Evolutionary conservation across 1,140 invertebrate species (phyloP), one percentile per base, ranked within the genome.

Genomic region (Drosophila subobscura): DNA sequence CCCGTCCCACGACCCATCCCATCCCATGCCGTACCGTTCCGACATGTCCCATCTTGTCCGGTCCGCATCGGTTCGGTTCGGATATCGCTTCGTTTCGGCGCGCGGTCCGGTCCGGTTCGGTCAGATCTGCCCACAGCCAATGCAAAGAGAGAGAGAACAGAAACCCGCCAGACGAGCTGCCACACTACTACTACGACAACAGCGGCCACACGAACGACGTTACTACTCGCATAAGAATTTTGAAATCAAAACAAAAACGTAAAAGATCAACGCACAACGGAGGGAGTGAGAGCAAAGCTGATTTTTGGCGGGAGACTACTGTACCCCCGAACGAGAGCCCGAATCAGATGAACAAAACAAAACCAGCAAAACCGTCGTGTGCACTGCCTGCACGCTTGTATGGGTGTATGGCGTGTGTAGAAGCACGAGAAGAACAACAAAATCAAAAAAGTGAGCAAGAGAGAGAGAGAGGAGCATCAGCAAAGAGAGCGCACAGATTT

Each of bases 211-310:
- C 33, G 33, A 37, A 37, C 29, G 3, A 10, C 10, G 10, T 75
- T 75, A 75, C 72, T 75, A 75, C 59, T 37, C 33, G 33, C 33
- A 12, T 37, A 73, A 86, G 83, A 88, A 88, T 81, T 77, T 88
- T 81, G 78, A 88, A 88, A 88, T 88, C 83, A 88, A 88, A 88
- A 88, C 83, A 88, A 88, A 88, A 88, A 88, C 83, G 83, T 88
- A 88, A 88, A 88, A 88, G 83, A 89, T 88, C 83, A 86, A 86
- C 83, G 83, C 78, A 88, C 83, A 86, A 75, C 58, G 22, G 56
- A 56, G 44, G 50, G 52, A 67, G 53, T 56, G 76, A 65, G 75
- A 60, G 77, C 61, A 73, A 77, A 74, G 86, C 84, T 88, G 71
- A 88, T 76, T 88, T 88, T 88, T 88, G 83, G 83, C 83, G 83